phyloP scores from a whole-genome alignment of 2,888 invertebrate genomes.

The Prosopocoilus inquinatus region DNA sequence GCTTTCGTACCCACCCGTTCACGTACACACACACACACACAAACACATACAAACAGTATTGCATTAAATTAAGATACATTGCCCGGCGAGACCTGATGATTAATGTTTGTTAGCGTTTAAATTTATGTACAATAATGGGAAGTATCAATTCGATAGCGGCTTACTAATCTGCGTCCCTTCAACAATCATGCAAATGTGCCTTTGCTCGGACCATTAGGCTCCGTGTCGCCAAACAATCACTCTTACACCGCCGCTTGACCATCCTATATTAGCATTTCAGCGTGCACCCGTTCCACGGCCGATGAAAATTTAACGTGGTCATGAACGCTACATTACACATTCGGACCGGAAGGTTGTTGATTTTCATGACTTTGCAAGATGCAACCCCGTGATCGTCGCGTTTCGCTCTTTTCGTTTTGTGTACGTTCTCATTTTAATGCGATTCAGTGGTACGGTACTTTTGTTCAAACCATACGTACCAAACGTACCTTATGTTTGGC shows the following conservation, averaged over 20 bases:
- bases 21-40: too few species aligned
- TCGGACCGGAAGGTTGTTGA: not conserved
- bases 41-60: too few species aligned
- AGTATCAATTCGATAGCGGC: not conserved
- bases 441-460: too few species aligned
- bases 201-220: not conserved
- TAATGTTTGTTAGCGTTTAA: not conserved
- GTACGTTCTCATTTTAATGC: too few species aligned
- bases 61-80: too few species aligned
- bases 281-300: not conserved
- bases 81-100: not conserved
- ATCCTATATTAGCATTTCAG: constrained; percentile 4
- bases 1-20: too few species aligned
- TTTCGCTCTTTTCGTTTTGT: not conserved
- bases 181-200: constrained; percentile 3
- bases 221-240: constrained; percentile 1
- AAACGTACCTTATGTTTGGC: too few species aligned
- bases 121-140: not conserved
- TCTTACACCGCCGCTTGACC: constrained; percentile 3
- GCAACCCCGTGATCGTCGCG: not conserved
- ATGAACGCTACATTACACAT: constrained; percentile 1
- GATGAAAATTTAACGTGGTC: constrained; percentile 1
- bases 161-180: not conserved
- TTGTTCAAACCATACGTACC: too few species aligned
- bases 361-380: not conserved